Conservation (phyloP, 2,797 vertebrate species). For the Manis pentadactyla region DNA sequence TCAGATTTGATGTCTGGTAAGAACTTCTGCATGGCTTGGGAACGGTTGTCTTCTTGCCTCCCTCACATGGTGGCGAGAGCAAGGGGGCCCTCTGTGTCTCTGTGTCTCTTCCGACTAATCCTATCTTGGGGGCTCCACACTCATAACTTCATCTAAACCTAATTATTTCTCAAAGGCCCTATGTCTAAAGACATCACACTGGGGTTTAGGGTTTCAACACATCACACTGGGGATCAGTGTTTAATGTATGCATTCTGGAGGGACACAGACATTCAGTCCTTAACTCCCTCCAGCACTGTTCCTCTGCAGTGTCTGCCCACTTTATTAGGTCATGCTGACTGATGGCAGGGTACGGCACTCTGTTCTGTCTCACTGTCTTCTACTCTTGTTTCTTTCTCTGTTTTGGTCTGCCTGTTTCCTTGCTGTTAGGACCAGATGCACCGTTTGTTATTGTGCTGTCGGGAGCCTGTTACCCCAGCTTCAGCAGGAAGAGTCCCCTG, state of each 20-base stretch:
- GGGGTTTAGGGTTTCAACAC: neutral
- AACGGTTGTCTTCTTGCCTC: neutral
- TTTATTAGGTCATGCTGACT: neutral
- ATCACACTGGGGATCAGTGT: neutral
- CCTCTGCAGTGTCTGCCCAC: neutral
- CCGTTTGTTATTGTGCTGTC: neutral
- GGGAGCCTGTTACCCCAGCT: neutral
- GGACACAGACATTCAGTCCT: neutral
- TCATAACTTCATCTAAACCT: neutral
- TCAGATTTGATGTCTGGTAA: neutral
- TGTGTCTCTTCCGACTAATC: neutral
- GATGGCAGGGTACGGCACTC: neutral
- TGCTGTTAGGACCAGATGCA: neutral
- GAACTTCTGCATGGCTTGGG: neutral
- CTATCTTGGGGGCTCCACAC: neutral
- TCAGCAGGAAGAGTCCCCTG: neutral
- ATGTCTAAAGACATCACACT: neutral
- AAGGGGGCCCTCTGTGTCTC: no score
- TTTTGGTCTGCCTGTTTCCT: neutral
- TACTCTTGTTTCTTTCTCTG: neutral
- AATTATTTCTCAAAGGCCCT: neutral
- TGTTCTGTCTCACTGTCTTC: neutral
- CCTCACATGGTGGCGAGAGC: neutral
- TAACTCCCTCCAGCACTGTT: neutral
- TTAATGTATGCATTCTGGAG: neutral